phyloP scores from a whole-genome alignment of 1,140 invertebrate species.

The Caerostris darwini region DNA sequence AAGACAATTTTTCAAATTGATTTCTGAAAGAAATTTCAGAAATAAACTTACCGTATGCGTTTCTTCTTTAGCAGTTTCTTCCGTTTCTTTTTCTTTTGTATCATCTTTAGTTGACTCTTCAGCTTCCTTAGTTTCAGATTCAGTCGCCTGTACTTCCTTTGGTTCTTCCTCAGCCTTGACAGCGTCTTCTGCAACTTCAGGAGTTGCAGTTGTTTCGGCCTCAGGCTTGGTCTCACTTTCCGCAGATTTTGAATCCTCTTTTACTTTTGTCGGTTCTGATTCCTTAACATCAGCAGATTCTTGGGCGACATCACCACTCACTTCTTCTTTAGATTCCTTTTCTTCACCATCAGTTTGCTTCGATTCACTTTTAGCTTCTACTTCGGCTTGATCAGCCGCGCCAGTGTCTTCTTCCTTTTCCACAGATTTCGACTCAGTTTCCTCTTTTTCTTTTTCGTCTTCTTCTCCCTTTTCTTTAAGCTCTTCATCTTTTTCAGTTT shows the following conservation, averaged over 20 bases:
- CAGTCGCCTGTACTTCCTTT: background rate
- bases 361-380: background rate
- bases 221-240: background rate
- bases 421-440: background rate
- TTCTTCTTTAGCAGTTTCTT: slow-evolving; percentile 35
- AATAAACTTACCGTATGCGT: background rate
- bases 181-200: slow-evolving; percentile 12
- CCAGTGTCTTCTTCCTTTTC: background rate
- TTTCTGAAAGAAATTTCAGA: background rate
- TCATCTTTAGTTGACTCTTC: background rate
- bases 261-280: background rate
- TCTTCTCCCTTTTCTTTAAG: background rate
- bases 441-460: background rate
- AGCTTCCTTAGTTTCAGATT: background rate
- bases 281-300: background rate
- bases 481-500: background rate
- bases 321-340: background rate
- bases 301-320: background rate
- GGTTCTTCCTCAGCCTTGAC: background rate
- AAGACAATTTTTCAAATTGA: background rate
- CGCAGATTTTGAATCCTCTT: background rate
- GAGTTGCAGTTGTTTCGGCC: background rate
- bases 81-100: background rate
- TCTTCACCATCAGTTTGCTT: slow-evolving; percentile 8
- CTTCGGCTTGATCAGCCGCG: background rate